Base-by-base conservation (phyloP, 2,797 vertebrate genomes). In the Coendou prehensilis region DNA sequence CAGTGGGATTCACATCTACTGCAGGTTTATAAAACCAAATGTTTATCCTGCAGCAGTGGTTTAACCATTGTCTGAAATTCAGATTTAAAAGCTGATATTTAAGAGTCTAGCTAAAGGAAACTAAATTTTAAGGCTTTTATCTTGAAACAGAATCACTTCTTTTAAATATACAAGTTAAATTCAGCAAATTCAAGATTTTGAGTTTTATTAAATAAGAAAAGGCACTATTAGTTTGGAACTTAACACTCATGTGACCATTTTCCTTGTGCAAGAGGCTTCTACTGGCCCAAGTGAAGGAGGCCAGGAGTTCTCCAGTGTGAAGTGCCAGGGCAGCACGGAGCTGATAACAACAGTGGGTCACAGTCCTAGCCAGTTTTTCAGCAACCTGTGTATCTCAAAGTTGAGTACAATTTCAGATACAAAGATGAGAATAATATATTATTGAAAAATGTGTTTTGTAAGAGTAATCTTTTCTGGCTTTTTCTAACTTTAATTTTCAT, bases 11-110 rank as follows among this genome's bases (percentile, higher is more conserved):
- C 64, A 76, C 9, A 75, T 56, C 86, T 61, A 28, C 52, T 37
- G 30, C 9, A 30, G 47, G 57, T 26, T 89, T 89, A 78, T 28
- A 87, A 79, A 79, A 93, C 9, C 80, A 91, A 86, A 67, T 82
- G 50, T 91, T 82, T 92, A 64, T 97, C 63, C 95, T 87, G 71
- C 26, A 22, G 8, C 45, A 63, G 45, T 91, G 47, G 79, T 76
- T 93, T 17, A 93, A 82, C n/a, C 47, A 69, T 37, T 92, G 37
- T 59, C 71, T 96, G 23, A 95, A 47, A 75, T 2, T 75, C 23
- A 75, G 79, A 91, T 86, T 94, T 93, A 93, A 94, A 96, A 95
- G 64, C 83, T 91, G 14, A 47, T 79, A 67, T 80, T 87, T 26
- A 56, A 30, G 69, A 96, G n/a, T 80, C 80, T 87, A 45, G 4